phyloP scores from a whole-genome alignment of 2,113 vertebrate species.

The Nanorana parkeri region DNA sequence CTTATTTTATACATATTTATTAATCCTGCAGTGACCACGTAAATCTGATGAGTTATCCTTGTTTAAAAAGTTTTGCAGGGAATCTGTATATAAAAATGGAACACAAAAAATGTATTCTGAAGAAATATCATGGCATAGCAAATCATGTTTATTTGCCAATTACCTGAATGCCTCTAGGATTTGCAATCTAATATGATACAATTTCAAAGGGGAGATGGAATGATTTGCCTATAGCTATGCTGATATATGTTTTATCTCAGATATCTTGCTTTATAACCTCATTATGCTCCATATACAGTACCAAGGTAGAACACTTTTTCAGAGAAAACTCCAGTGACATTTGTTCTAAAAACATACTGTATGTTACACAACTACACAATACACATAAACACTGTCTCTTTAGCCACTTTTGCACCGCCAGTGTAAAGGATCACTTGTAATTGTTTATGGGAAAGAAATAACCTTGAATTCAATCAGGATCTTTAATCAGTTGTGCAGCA shows the following conservation, averaged over 20 bases:
- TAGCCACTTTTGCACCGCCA: too few species aligned
- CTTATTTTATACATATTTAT: too few species aligned
- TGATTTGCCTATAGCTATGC: slow-evolving; percentile 46
- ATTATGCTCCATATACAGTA: slow-evolving; percentile 20
- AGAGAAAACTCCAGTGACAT: neutral
- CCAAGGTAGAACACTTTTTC: neutral
- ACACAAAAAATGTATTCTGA: slow-evolving; percentile 20
- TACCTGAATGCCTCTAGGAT: slow-evolving; percentile 45
- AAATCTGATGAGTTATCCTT: neutral
- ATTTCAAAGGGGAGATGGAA: slow-evolving; percentile 53
- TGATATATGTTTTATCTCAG: slow-evolving; percentile 23
- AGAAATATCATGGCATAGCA: slow-evolving; percentile 22
- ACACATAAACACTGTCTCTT: neutral
- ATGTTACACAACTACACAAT: neutral
- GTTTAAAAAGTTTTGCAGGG: neutral
- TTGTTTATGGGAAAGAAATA: too few species aligned
- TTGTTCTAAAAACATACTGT: neutral
- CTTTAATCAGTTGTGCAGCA: too few species aligned
- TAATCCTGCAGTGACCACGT: neutral
- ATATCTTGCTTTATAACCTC: slow-evolving; percentile 42
- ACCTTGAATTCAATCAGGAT: too few species aligned
- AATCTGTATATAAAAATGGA: neutral
- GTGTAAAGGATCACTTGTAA: too few species aligned
- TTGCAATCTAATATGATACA: slow-evolving; percentile 45
- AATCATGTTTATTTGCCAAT: slow-evolving; percentile 56